These are phyloP conservation scores for Tigriopus japonicus DNA, from an alignment of 1,140 invertebrate genomes.

Conservation along the genomic window DNA sequence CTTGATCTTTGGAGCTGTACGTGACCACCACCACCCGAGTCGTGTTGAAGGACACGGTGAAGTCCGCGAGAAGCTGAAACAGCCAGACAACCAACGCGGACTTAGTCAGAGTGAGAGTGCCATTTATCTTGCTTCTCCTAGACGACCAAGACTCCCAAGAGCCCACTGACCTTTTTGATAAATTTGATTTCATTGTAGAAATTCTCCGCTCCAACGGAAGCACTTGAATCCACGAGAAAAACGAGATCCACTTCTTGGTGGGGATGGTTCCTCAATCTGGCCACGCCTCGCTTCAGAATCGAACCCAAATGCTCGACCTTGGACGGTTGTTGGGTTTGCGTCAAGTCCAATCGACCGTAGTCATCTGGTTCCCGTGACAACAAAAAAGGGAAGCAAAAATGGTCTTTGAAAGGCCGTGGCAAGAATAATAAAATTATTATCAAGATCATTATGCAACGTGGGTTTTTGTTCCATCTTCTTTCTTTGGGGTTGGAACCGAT, in stretches of 20 bases:
- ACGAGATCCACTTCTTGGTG: conserved; percentile 36
- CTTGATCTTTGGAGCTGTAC: conserved; percentile 38
- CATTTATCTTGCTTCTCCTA: too few species aligned
- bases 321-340: too few species aligned
- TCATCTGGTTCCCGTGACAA: too few species aligned
- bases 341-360: too few species aligned
- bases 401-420: too few species aligned
- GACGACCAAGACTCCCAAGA: too few species aligned
- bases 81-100: background rate
- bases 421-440: too few species aligned
- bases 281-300: conserved; percentile 20
- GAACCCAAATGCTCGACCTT: background rate
- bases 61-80: conserved; percentile 37
- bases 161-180: conserved; percentile 32
- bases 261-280: conserved; percentile 19
- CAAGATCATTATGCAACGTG: too few species aligned
- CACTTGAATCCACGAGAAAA: conserved; percentile 47
- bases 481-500: too few species aligned
- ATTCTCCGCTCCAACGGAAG: conserved; percentile 42
- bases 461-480: too few species aligned
- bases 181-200: conserved; percentile 48
- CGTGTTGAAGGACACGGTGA: conserved; percentile 39
- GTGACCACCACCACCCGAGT: conserved; percentile 44
- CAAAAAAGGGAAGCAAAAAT: too few species aligned
- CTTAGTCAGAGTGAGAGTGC: background rate